phyloP scores from a whole-genome alignment of 2,113 vertebrate species.

The Philantomba maxwellii region DNA sequence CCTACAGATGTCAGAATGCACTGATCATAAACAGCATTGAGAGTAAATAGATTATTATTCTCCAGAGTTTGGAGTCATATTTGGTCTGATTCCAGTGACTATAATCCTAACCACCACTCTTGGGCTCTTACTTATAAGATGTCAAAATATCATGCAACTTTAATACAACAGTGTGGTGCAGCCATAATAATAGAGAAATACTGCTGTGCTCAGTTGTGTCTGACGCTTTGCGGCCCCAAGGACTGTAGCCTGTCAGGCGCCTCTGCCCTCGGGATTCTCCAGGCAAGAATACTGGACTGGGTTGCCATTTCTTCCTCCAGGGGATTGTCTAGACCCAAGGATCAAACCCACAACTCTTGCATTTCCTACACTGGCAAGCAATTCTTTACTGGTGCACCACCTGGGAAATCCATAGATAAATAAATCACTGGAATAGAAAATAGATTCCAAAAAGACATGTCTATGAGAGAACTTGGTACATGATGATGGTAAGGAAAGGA shows the following conservation, averaged over 20 bases:
- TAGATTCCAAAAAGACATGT: background rate
- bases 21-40: background rate
- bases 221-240: background rate
- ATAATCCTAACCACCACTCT: background rate
- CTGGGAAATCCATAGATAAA: background rate
- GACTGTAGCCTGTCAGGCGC: background rate
- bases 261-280: background rate
- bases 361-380: background rate
- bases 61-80: background rate
- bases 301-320: background rate
- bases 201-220: background rate
- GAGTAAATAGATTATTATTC: background rate
- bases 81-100: background rate
- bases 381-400: background rate
- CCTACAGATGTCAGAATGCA: background rate
- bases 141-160: background rate
- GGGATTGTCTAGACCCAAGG: background rate
- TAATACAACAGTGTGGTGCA: background rate
- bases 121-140: background rate
- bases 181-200: background rate
- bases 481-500: background rate
- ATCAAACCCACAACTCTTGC: background rate
- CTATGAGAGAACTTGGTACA: background rate
- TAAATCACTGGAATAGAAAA: background rate
- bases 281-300: background rate